Base-by-base conservation (phyloP, 2,888 invertebrate genomes). In the Agrilus mali region DNA sequence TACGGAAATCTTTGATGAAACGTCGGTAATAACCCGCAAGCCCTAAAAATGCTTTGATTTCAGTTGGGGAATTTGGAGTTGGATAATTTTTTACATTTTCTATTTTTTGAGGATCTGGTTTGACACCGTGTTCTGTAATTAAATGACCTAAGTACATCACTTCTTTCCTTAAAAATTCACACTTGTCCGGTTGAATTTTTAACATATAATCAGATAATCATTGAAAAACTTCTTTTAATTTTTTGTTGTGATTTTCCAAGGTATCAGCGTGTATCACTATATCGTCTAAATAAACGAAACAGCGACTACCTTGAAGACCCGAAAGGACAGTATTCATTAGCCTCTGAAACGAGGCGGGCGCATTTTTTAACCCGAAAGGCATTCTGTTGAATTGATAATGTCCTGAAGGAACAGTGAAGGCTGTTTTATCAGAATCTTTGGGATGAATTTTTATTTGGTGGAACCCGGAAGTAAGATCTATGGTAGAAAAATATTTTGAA, bases 21-120 rank as follows among this genome's bases (percentile, higher is more conserved):
- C 55, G 55, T 10, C 63, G 33, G 35, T 66, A 64, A 42, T 65
- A 65, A 0, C 59, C 59, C 0, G 55, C 40, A 15, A 66, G 34
- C 5, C 62, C 64, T 22, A 63, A 27, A 41, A 65, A 66, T n/a
- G 45, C 32, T 50, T 47, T 48, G 12, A 50, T 50, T 17, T 45
- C 33, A 38, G 36, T 47, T n/a, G 35, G 31, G 35, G 14, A 40
- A 35, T 48, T 47, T 8, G 47, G 44, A 15, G 27, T 16, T 8
- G 43, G 41, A 41, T 39, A 43, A 35, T 47, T 41, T 34, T 34
- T 31, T 33, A 48, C 42, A 8, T 42, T 40, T 38, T 41, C 14
- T 7, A 47, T 42, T 46, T 45, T 40, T 38, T 41, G 12, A 7
- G 46, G 40, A 45, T 50, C 65, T 63, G 43, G 48, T 45, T 33